Evolutionary conservation across 1,140 invertebrate species (phyloP).

Genomic region (Lanistes nyassanus): DNA sequence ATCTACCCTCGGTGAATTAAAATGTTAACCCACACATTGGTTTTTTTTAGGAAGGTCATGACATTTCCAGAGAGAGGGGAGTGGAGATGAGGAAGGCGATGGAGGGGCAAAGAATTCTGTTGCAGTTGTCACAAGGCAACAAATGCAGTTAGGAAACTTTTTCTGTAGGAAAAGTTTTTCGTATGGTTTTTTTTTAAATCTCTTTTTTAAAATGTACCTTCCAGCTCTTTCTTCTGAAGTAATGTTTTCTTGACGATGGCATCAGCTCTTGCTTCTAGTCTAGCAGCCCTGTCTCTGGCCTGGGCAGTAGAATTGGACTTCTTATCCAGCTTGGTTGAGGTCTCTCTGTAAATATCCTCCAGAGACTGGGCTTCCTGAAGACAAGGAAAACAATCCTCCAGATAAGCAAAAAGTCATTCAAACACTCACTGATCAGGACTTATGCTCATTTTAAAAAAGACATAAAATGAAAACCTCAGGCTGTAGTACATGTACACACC

Average conservation of each 20-base stretch:
- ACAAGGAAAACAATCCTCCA: too few species aligned
- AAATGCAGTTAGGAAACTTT: too few species aligned
- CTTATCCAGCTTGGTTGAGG: conserved; percentile 71
- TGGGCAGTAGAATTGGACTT: conserved; percentile 74
- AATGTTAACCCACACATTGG: too few species aligned
- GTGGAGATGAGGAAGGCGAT: conserved; percentile 22
- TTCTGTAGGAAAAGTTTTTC: conserved; percentile 23
- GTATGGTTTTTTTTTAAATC: conserved; percentile 27
- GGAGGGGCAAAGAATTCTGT: conserved; percentile 10
- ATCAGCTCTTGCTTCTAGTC: conserved; percentile 67
- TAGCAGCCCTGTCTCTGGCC: conserved; percentile 79
- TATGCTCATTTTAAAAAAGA: too few species aligned
- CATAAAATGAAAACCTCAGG: too few species aligned
- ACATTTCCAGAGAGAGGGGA: too few species aligned
- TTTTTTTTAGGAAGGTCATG: too few species aligned
- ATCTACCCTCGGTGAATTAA: too few species aligned
- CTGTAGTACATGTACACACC: too few species aligned
- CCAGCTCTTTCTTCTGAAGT: conserved; percentile 46
- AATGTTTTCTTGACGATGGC: conserved; percentile 47
- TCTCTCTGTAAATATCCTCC: conserved; percentile 72
- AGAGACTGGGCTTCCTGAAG: conserved; percentile 67
- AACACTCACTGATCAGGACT: too few species aligned
- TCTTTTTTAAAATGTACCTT: conserved; percentile 35
- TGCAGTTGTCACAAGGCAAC: conserved; percentile 1
- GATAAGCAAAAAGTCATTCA: too few species aligned